Evolutionary conservation across 2,797 vertebrate species (phyloP), one percentile per base, ranked within the genome.

Genomic region (Arremon brunneinucha): DNA sequence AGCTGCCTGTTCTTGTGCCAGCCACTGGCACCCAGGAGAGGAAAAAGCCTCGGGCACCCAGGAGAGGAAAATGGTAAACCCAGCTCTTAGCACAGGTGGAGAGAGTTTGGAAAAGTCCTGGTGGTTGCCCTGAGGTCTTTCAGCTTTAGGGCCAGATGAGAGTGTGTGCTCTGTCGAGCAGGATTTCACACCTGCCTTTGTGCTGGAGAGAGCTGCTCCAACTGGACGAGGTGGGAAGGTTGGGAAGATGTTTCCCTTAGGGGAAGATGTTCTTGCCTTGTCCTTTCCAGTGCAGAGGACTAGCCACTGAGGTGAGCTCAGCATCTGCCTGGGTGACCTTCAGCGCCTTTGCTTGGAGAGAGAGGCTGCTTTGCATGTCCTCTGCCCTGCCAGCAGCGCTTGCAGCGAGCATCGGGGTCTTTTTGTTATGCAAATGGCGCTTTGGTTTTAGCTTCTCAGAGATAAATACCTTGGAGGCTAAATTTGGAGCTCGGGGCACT

Each of bases 1-100:
- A 41, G n/a, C 84, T 0, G 2, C 5, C 8, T 1, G 18, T 53
- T 53, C 63, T n/a, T 0, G 0, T 3, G 32, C 62, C 3, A 2
- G 9, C 23, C 15, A 8, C 14, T 3, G 81, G 57, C 47, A 39
- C 19, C 37, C 18, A 1, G 71, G n/a, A 46, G 72, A 52, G 84
- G 64, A 86, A 49, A 53, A 34, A 46, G 44, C 44, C 44, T 7
- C 14, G 5, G 81, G 57, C 47, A 39, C 19, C 37, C 18, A 1
- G 71, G n/a, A 46, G 72, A 52, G 84, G 64, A 86, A 49, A 53
- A 34, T 0, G 30, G 19, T 27, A 79, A 78, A 49, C 30, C 8
- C 1, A 6, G 23, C 9, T 71, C 46, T 59, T 69, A 16, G 4
- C 11, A 14, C 14, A 21, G 14, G 30, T 26, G 2, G 18, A 39